Conservation (phyloP, 2,113 vertebrate genomes). For the Cryptomyrus ogoouensis region DNA sequence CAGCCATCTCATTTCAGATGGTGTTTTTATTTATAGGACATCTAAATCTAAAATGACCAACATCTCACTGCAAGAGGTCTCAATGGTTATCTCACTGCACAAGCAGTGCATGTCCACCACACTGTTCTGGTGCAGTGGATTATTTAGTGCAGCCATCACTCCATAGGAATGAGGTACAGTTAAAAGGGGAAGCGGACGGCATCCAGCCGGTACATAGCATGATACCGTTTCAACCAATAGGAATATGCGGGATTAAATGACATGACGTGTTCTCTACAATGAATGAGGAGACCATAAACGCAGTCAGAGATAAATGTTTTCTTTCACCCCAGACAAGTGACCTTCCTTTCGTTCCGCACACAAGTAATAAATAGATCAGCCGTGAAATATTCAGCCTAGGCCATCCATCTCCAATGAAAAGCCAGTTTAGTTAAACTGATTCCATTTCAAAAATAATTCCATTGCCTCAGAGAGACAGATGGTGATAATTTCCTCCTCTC, state of each 20-base stretch:
- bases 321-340: constrained; percentile 14
- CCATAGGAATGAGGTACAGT: background rate
- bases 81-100: background rate
- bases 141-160: background rate
- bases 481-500: background rate
- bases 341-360: background rate
- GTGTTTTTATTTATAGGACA: background rate
- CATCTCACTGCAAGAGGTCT: background rate
- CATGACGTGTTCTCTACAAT: background rate
- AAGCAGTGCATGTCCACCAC: background rate
- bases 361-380: constrained; percentile 12
- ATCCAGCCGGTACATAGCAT: background rate
- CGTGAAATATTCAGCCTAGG: constrained; percentile 11
- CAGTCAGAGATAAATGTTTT: background rate
- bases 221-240: background rate
- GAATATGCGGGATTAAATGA: background rate
- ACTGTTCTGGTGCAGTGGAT: background rate
- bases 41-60: background rate
- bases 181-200: background rate
- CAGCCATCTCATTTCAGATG: background rate
- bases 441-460: constrained; percentile 5
- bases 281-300: background rate
- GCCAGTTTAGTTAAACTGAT: background rate
- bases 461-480: background rate
- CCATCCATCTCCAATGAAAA: constrained; percentile 6